These are phyloP conservation scores for Pelobates cultripes DNA, from an alignment of 2,797 vertebrate genomes.

Conservation along the genomic window DNA sequence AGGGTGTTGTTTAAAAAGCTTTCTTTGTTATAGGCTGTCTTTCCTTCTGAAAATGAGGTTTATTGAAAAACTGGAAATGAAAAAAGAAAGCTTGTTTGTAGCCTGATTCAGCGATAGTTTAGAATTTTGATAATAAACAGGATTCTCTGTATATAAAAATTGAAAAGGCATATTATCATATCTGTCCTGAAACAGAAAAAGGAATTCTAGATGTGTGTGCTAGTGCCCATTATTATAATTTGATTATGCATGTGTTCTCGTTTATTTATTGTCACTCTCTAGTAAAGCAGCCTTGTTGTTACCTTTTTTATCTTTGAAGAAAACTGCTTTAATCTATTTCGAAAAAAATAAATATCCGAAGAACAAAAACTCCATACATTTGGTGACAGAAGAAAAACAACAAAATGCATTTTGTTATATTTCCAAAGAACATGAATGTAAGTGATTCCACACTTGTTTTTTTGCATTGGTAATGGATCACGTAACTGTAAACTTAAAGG, in stretches of 20 bases:
- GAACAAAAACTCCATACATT: slow-evolving; percentile 12
- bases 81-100: background rate
- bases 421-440: no score
- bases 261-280: slow-evolving; percentile 1
- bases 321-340: background rate
- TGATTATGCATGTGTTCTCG: background rate
- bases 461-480: no score
- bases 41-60: background rate
- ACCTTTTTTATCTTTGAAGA: slow-evolving; percentile 10
- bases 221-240: slow-evolving; percentile 3
- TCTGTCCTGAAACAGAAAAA: background rate
- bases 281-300: slow-evolving; percentile 9
- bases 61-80: background rate
- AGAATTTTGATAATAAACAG: background rate
- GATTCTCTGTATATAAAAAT: slow-evolving; percentile 2
- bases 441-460: no score
- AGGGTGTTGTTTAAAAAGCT: background rate
- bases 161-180: background rate
- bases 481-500: no score
- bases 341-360: background rate
- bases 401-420: no score
- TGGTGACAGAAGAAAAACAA: no score
- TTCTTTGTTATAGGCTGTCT: background rate
- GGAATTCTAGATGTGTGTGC: background rate
- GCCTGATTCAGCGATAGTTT: slow-evolving; percentile 1